Evolutionary conservation across 2,113 vertebrate genomes (phyloP), one percentile per base, ranked within the genome.

Genomic region (Sinocyclocheilus anshuiensis): DNA sequence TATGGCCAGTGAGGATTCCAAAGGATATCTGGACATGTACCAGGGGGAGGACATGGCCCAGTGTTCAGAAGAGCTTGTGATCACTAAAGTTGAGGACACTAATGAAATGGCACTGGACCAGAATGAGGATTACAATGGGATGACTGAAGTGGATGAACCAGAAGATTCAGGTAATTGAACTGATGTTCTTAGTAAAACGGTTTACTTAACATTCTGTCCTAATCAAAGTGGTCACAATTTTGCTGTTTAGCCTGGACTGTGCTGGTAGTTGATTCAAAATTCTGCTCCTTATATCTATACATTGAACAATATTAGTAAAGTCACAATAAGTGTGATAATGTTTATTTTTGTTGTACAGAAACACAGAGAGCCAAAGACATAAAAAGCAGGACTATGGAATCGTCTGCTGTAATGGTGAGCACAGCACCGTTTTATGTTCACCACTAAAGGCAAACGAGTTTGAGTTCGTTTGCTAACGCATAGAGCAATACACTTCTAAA

Each of bases 331-430:
- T 22, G 1, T 5, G 7, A 55, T 24, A 18, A 16, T 26, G n/a
- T 42, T 69, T 50, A 10, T 24, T 61, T 33, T 13, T 36, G 1
- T 26, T 57, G 18, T 59, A 22, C n/a, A 84, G 84, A 86, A 67
- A 67, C 36, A 26, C 42, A 65, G 45, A 8, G 11, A 8, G 24
- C 45, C 59, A 67, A 74, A 22, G 65, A 83, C 11, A 5, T 39
- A 12, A 78, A 72, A 20, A 45, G 61, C 61, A 13, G 13, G 26
- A 22, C 8, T 4, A 79, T 11, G 20, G 29, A 88, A 0, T 48
- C 36, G 0, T 71, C 81, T 67, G 67, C 33, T 29, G 57, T 45
- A 12, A 75, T 45, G 18, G 87, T 88, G 24, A 88, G 84, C 26
- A 65, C 9, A 29, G 29, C 36, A 16, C 0, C 15, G 11, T 61